Evolutionary conservation across 2,113 vertebrate species (phyloP).

Genomic region (Crotalus viridis): DNA sequence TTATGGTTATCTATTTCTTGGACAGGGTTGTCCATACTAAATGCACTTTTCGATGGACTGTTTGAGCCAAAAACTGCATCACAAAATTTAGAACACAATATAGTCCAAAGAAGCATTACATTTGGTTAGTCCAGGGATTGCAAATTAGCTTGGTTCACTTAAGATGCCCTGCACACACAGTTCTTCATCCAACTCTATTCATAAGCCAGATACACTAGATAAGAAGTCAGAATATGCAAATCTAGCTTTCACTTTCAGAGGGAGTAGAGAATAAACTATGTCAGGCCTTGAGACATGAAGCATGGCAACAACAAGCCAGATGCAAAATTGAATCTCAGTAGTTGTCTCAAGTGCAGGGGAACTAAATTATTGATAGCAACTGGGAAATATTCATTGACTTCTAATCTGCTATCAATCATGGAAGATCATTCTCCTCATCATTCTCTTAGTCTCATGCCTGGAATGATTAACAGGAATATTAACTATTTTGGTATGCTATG

Average conservation of each 20-base stretch:
- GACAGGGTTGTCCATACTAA: background rate
- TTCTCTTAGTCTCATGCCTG: background rate
- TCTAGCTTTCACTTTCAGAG: slow-evolving; percentile 28
- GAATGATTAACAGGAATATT: slow-evolving; percentile 40
- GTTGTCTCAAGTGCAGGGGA: slow-evolving; percentile 21
- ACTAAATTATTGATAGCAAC: slow-evolving; percentile 26
- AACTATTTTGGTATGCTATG: slow-evolving; percentile 20
- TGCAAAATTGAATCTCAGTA: slow-evolving; percentile 39
- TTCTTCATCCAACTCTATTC: background rate
- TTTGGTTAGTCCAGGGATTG: background rate
- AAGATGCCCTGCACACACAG: background rate
- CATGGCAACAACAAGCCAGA: slow-evolving; percentile 39
- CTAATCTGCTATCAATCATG: slow-evolving; percentile 35
- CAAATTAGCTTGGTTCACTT: background rate
- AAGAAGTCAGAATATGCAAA: slow-evolving; percentile 6
- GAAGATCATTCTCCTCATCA: slow-evolving; percentile 36
- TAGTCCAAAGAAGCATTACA: background rate
- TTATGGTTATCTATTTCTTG: background rate
- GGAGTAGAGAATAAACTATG: slow-evolving; percentile 28
- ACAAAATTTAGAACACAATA: background rate
- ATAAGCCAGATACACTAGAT: background rate
- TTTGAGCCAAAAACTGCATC: background rate
- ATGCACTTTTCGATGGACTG: background rate
- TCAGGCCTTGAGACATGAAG: slow-evolving; percentile 29
- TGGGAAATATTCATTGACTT: background rate